Evolutionary conservation across 2,113 vertebrate genomes (phyloP).

Genomic region (Otocyon megalotis): DNA sequence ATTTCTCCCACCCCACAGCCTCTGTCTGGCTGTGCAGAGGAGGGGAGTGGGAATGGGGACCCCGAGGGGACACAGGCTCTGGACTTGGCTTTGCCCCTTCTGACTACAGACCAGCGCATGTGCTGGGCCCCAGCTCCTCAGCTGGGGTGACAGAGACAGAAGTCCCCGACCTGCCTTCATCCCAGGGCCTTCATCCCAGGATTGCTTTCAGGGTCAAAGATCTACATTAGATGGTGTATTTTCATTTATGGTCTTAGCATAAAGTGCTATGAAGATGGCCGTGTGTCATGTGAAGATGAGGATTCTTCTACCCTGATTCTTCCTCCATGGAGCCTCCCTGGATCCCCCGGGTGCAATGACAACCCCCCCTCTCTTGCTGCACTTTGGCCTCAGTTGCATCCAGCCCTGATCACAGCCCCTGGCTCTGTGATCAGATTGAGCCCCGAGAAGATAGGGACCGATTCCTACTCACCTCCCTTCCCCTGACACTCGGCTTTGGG

Average conservation of each 20-base stretch:
- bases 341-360: no score
- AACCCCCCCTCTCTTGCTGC: not conserved
- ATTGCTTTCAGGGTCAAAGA: no score
- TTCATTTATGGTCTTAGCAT: not conserved
- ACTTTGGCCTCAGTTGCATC: not conserved
- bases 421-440: not conserved
- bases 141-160: no score
- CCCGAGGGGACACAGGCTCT: no score
- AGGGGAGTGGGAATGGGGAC: not conserved
- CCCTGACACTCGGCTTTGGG: not conserved
- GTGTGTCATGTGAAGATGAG: not conserved
- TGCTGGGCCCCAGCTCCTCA: not conserved
- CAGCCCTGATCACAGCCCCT: not conserved
- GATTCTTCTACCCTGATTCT: not conserved
- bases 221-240: not conserved
- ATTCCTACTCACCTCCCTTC: not conserved
- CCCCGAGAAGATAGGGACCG: not conserved
- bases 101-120: not conserved
- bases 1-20: not conserved
- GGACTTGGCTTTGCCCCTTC: not conserved
- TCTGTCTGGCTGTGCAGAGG: not conserved
- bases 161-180: no score
- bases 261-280: not conserved
- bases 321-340: not conserved
- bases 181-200: not conserved